A percentile compares a stretch with the other conserved stretches of the same genome.
phyloP scores from a whole-genome alignment of 2,888 invertebrate species.

The Rhimphoctona megacephalus region DNA sequence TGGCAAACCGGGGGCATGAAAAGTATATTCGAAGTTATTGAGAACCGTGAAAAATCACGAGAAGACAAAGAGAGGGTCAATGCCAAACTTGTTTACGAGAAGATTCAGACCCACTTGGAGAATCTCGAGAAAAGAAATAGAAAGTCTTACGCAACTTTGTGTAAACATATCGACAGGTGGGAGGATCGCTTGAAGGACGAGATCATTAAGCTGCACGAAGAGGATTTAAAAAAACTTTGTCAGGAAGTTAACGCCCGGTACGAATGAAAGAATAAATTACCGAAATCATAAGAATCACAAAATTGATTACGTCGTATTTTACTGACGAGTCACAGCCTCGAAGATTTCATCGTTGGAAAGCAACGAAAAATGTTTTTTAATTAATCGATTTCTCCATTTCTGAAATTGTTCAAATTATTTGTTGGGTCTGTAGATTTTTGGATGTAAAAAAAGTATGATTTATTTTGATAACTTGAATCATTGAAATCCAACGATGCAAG shows the following conservation, averaged over 20 bases:
- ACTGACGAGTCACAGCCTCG: neutral
- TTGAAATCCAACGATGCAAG: neutral
- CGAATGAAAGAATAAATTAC: constrained; percentile 1
- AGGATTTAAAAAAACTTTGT: constrained; percentile 65
- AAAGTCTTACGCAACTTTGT: constrained; percentile 69
- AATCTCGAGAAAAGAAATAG: constrained; percentile 67
- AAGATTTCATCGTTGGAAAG: neutral
- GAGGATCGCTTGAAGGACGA: constrained; percentile 71
- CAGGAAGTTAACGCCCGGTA: constrained; percentile 68
- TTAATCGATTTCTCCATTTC: too few species aligned
- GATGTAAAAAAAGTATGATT: neutral
- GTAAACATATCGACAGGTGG: constrained; percentile 71
- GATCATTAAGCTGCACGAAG: constrained; percentile 68
- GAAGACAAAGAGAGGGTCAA: constrained; percentile 56
- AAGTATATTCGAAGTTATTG: constrained; percentile 63
- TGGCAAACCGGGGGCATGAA: constrained; percentile 69
- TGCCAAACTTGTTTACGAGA: constrained; percentile 68
- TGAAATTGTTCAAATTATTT: neutral
- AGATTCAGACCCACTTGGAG: constrained; percentile 69
- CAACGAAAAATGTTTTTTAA: neutral
- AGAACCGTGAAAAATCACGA: constrained; percentile 62
- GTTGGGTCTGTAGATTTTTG: neutral
- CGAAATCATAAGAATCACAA: neutral
- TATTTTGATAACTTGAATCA: neutral
- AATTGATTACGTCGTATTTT: neutral